Base-by-base conservation (phyloP, 2,113 vertebrate species). In the Apaloderma vittatum region DNA sequence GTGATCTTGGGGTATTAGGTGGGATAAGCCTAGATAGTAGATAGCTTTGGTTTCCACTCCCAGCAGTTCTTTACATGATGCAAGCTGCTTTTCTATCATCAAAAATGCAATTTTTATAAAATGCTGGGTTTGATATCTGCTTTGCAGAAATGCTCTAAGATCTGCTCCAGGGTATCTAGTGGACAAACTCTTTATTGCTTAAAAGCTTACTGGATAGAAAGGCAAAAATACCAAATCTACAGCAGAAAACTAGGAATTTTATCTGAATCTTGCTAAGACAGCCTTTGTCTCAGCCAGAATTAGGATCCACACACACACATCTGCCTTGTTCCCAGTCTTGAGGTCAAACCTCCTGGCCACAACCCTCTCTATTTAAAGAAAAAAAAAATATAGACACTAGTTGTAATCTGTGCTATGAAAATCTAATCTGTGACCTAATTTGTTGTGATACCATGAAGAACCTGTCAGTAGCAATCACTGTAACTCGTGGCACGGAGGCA, bases 391-490 rank as follows among this genome's bases (percentile, higher is more conserved):
- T 15, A 86, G 92, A 84, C 76, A 61, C 40, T 87, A 81, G 86
- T 89, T 88, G 66, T 91, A 96, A 96, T 96, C 87, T 79, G 80
- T 79, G 70, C 94, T 87, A 92, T 72, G 94, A 93, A 95, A 95
- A 95, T 96, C 94, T 97, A 92, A 96, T 93, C 88, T 93, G 96
- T 97, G 96, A 97, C 97, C 95, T 97, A 97, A 96, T 97, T 97
- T 96, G 91, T 96, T 96, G 86, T 94, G 96, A 96, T 97, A 73
- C 95, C 94, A 96, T 93, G 96, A 97, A 97, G 92, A 86, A 91
- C 32, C 94, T 97, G 96, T 97, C 97, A 95, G 92, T 3, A 95
- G 86, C 86, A 92, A 97, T 97, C 95, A 95, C 34, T n/a, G 49
- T 95, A 94, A 95, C 86, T 59, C 52, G 3, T 55, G 72, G 92